Evolutionary conservation across 2,113 vertebrate genomes (phyloP).

Genomic region (Passer domesticus): DNA sequence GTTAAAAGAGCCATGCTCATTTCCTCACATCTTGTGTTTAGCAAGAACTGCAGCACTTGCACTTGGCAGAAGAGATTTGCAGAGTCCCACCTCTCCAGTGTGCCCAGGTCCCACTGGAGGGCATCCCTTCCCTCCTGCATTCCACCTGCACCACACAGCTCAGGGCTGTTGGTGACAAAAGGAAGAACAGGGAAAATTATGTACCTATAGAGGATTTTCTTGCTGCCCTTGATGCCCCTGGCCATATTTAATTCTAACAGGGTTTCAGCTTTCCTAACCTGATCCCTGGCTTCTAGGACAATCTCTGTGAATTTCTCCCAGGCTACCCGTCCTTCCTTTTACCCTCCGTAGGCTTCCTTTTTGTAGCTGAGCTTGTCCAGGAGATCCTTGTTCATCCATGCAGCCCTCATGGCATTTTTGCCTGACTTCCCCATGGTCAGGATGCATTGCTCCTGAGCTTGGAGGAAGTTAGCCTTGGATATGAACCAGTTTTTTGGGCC

Average conservation of each 20-base stretch:
- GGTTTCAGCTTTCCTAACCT: background rate
- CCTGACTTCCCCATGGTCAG: background rate
- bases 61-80: background rate
- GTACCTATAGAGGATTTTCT: background rate
- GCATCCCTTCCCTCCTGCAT: background rate
- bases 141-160: background rate
- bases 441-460: background rate
- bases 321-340: background rate
- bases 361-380: background rate
- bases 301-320: background rate
- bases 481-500: background rate
- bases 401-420: background rate
- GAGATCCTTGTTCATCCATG: background rate
- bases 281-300: background rate
- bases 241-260: background rate
- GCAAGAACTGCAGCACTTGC: background rate
- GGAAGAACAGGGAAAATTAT: background rate
- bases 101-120: background rate
- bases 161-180: accelerated
- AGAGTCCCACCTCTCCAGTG: background rate
- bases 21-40: background rate
- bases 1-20: background rate
- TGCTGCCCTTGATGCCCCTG: background rate
- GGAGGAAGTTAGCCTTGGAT: background rate
- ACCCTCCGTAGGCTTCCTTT: background rate